Conservation (phyloP, 2,888 invertebrate species). For the Thalpophila matura region DNA sequence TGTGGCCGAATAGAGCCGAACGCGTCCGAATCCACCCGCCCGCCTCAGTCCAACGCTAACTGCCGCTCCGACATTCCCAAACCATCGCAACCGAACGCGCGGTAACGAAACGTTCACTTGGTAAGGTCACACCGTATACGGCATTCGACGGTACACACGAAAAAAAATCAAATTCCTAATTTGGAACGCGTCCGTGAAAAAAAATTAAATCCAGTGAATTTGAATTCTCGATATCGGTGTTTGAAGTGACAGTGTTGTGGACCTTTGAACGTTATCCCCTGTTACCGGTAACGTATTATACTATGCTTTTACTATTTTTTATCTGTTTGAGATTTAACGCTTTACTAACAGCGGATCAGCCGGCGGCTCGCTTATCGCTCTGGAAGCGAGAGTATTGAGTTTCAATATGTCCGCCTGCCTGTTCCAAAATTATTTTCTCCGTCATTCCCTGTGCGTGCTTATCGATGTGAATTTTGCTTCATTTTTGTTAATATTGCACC, state of each 20-base stretch:
- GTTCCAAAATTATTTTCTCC: slow-evolving; percentile 82
- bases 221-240: slow-evolving; percentile 75
- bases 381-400: slow-evolving; percentile 85
- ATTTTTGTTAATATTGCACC: slow-evolving; percentile 61
- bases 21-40: slow-evolving; percentile 86
- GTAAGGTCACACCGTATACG: slow-evolving; percentile 81
- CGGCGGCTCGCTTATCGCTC: slow-evolving; percentile 75
- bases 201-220: slow-evolving; percentile 76
- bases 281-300: slow-evolving; percentile 82
- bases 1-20: slow-evolving; percentile 86
- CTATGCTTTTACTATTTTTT: slow-evolving; percentile 65
- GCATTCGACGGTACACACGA: slow-evolving; percentile 70
- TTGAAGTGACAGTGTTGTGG: slow-evolving; percentile 85
- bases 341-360: slow-evolving; percentile 70
- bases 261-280: slow-evolving; percentile 78
- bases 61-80: slow-evolving; percentile 87
- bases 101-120: slow-evolving; percentile 82
- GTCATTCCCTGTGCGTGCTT: slow-evolving; percentile 75
- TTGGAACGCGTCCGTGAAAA: slow-evolving; percentile 79
- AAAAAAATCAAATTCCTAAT: slow-evolving; percentile 73
- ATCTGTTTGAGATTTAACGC: slow-evolving; percentile 66
- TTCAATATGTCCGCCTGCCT: slow-evolving; percentile 86
- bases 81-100: slow-evolving; percentile 83
- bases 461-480: slow-evolving; percentile 67
- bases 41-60: slow-evolving; percentile 89